Evolutionary conservation across 2,888 invertebrate species (phyloP).

Genomic region (Chouioia cunea): DNA sequence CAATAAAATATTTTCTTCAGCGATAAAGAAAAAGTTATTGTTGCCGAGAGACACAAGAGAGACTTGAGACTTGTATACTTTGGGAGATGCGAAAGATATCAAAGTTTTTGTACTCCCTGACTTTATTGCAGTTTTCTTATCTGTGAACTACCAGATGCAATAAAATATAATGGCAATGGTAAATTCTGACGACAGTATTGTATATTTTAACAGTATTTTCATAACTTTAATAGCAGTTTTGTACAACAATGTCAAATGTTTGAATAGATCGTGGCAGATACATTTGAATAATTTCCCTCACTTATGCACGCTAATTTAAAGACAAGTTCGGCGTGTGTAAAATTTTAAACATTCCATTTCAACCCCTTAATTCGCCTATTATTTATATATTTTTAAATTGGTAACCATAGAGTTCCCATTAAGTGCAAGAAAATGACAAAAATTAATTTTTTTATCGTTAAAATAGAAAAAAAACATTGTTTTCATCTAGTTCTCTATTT

Average conservation of each 20-base stretch:
- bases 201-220: too few relatives aligned
- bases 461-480: background rate
- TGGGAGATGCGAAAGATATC: background rate
- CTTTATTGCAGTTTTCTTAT: too few relatives aligned
- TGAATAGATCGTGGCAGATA: background rate
- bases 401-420: too few relatives aligned
- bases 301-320: background rate
- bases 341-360: too few relatives aligned
- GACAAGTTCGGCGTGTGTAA: background rate
- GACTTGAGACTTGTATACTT: slow-evolving; percentile 12
- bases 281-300: background rate
- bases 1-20: slow-evolving; percentile 30
- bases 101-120: slow-evolving; percentile 9
- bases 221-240: background rate
- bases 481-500: background rate
- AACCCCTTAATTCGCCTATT: too few relatives aligned
- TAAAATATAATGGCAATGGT: too few relatives aligned
- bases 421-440: too few relatives aligned
- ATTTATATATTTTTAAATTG: too few relatives aligned
- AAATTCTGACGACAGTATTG: too few relatives aligned
- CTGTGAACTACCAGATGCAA: too few relatives aligned
- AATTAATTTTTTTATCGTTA: too few relatives aligned
- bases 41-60: background rate
- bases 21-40: slow-evolving; percentile 25
- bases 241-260: slow-evolving; percentile 1